Conservation (phyloP, 1,140 invertebrate species). For the Papilio dardanus region DNA sequence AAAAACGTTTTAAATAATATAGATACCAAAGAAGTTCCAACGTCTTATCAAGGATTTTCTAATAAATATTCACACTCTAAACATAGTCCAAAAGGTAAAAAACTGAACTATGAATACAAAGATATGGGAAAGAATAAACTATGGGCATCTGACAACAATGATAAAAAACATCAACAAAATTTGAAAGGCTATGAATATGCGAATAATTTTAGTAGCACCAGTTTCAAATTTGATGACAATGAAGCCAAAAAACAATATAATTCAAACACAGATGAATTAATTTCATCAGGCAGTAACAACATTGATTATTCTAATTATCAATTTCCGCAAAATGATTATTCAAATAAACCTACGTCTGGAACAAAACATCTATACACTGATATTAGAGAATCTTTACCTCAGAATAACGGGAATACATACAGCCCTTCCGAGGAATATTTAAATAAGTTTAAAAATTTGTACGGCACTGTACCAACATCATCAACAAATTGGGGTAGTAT, state of each 20-base stretch:
- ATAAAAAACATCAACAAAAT: conserved; percentile 56
- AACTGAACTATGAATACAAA: conserved; percentile 56
- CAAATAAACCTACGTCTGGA: conserved; percentile 53
- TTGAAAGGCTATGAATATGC: conserved; percentile 68
- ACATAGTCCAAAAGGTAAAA: conserved; percentile 45
- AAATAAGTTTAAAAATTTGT: conserved; percentile 60
- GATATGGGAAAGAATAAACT: conserved; percentile 62
- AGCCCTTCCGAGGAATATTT: conserved; percentile 58
- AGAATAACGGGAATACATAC: conserved; percentile 50
- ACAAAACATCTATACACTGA: conserved; percentile 53
- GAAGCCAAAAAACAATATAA: conserved; percentile 54
- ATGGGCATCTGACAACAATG: conserved; percentile 48
- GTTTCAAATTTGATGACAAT: conserved; percentile 58
- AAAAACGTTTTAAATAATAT: conserved; percentile 48
- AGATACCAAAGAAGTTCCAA: conserved; percentile 43
- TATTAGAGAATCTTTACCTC: conserved; percentile 43
- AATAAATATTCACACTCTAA: conserved; percentile 46
- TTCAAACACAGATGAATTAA: conserved; percentile 59
- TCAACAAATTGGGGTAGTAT: conserved; percentile 68
- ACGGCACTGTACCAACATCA: conserved; percentile 52
- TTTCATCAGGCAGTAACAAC: conserved; percentile 68
- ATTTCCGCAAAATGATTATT: conserved; percentile 55
- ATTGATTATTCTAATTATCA: conserved; percentile 61
- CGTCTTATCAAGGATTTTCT: conserved; percentile 41
- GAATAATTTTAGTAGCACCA: conserved; percentile 63